These are phyloP conservation scores for Nycticorax nycticorax DNA, from an alignment of 2,113 vertebrate genomes.

Conservation along the genomic window DNA sequence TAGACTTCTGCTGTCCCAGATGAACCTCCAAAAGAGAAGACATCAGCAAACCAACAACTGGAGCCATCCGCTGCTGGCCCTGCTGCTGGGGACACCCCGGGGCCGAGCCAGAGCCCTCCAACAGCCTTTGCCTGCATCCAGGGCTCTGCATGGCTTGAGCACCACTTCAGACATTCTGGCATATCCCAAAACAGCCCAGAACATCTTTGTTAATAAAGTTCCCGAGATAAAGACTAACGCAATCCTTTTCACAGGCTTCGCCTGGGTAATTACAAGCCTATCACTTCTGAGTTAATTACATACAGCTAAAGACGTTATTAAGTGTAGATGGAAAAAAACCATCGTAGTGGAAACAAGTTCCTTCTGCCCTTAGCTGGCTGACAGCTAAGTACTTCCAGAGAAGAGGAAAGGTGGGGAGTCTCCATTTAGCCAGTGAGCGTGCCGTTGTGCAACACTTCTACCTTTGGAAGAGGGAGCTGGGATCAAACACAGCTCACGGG, in stretches of 20 bases:
- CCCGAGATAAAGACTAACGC: conserved; percentile 35
- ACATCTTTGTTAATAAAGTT: conserved; percentile 20
- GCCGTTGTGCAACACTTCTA: not conserved
- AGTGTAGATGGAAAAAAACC: not conserved
- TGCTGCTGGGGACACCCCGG: not conserved
- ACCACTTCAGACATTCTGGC: not conserved
- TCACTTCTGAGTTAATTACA: conserved; percentile 72
- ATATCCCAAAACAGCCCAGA: not conserved
- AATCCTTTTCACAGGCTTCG: conserved; percentile 52
- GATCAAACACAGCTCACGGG: not conserved
- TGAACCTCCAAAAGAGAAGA: not conserved
- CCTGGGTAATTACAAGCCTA: conserved; percentile 70
- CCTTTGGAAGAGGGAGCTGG: not conserved
- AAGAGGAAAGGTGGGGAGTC: conserved; percentile 49
- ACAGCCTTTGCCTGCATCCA: not conserved
- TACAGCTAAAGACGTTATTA: conserved; percentile 61
- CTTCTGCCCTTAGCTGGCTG: conserved; percentile 62
- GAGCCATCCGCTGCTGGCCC: not conserved
- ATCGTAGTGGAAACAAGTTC: conserved; percentile 30
- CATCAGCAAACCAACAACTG: not conserved
- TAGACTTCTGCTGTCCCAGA: too few species aligned
- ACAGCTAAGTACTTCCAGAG: conserved; percentile 41
- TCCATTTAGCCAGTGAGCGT: not conserved
- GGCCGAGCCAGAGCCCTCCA: not conserved
- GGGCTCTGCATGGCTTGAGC: not conserved